phyloP scores from a whole-genome alignment of 2,113 vertebrate genomes.

The Orientallactaga bullata region DNA sequence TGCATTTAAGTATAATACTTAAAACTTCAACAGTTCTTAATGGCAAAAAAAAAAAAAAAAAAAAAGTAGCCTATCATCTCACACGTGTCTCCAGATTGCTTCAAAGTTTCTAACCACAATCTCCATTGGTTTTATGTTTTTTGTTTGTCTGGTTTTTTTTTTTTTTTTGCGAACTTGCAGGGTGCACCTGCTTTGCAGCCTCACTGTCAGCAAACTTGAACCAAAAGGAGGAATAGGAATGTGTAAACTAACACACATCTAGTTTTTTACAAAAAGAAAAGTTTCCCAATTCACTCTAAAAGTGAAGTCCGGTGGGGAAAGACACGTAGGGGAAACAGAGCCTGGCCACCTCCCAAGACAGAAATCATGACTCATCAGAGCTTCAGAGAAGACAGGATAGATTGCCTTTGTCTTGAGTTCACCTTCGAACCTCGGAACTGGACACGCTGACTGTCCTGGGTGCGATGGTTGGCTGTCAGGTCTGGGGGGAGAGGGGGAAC shows the following conservation, averaged over 20 bases:
- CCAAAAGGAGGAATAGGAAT: neutral
- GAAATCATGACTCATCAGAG: slow-evolving; percentile 75
- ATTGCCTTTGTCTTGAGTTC: slow-evolving; percentile 57
- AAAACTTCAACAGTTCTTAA: neutral
- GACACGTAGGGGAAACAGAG: neutral
- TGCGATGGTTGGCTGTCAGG: neutral
- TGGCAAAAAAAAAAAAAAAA: neutral
- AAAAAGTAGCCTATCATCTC: neutral
- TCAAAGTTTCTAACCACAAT: neutral
- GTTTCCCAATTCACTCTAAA: neutral
- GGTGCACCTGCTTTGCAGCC: slow-evolving; percentile 40
- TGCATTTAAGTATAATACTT: neutral
- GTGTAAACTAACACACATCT: slow-evolving; percentile 39
- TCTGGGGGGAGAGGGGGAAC: neutral
- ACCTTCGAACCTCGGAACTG: slow-evolving; percentile 57
- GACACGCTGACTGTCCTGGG: slow-evolving; percentile 5
- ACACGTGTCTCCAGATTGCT: neutral
- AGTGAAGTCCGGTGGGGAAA: neutral
- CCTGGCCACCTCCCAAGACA: slow-evolving; percentile 50
- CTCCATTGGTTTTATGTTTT: neutral
- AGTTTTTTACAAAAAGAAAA: neutral
- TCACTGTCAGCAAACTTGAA: neutral
- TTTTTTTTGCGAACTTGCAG: neutral
- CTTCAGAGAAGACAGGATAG: slow-evolving; percentile 48
- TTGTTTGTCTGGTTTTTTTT: no score